A percentile compares a stretch with the other conserved stretches of the same genome.
Evolutionary conservation across 2,797 vertebrate genomes (phyloP).

Genomic region (Rhabdomys pumilio): DNA sequence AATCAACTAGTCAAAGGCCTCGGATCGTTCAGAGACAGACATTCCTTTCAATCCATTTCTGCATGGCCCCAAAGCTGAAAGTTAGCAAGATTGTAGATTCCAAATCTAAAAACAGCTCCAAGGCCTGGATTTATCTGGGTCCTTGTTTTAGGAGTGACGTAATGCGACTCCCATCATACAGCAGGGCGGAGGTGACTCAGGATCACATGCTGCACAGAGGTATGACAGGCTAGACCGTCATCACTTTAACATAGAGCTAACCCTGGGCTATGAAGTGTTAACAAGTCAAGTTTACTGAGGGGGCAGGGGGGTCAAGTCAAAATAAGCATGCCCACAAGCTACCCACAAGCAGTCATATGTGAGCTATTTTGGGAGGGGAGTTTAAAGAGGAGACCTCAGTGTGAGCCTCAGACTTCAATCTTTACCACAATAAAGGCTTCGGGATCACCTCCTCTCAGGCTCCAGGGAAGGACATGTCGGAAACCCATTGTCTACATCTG

Average conservation of each 20-base stretch:
- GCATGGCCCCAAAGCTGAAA: background rate
- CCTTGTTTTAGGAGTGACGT: background rate
- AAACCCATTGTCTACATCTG: background rate
- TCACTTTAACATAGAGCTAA: background rate
- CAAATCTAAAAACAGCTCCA: conserved; percentile 32
- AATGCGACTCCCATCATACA: background rate
- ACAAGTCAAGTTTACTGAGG: conserved; percentile 14
- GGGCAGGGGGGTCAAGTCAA: background rate
- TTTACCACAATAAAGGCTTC: background rate
- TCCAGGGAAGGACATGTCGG: background rate
- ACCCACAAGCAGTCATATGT: background rate
- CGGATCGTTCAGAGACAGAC: background rate
- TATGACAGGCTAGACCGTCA: background rate
- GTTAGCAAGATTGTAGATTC: conserved; percentile 22
- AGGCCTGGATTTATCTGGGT: background rate
- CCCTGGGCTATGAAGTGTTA: background rate
- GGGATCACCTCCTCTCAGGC: background rate
- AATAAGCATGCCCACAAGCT: conserved; percentile 6
- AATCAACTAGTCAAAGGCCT: background rate
- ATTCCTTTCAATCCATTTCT: conserved; percentile 1
- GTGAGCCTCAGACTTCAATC: background rate
- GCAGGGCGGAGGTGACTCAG: background rate
- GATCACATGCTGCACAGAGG: background rate
- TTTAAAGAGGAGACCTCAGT: conserved; percentile 40
- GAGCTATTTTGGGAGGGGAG: background rate